Percentiles rank a stretch among this genome's conserved stretches.
These are phyloP conservation scores for Sebastes trivittatus DNA, from an alignment of 2,797 vertebrate genomes.

Conservation along the genomic window DNA sequence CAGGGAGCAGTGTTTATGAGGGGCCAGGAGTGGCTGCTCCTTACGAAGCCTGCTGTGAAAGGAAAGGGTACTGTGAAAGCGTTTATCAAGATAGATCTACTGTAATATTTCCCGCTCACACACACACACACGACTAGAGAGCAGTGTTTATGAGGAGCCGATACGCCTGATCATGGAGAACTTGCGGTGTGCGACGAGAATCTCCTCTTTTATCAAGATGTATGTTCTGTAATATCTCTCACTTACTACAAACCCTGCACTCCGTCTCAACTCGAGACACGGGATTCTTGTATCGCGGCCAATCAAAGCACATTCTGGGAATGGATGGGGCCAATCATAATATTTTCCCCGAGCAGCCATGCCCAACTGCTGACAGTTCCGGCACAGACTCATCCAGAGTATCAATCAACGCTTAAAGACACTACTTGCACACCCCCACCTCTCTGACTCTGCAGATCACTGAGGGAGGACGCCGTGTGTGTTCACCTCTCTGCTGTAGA, in stretches of 20 bases:
- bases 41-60: slow-evolving; percentile 13
- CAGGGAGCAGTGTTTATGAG: slow-evolving; percentile 61
- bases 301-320: slow-evolving; percentile 71
- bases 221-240: slow-evolving; percentile 65
- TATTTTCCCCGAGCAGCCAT: slow-evolving; percentile 51
- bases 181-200: slow-evolving; percentile 40
- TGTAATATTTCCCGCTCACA: slow-evolving; percentile 54
- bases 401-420: slow-evolving; percentile 56
- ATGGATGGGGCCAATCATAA: slow-evolving; percentile 68
- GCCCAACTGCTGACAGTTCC: slow-evolving; percentile 50
- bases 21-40: slow-evolving; percentile 17
- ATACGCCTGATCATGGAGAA: slow-evolving; percentile 29
- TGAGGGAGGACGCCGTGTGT: slow-evolving; percentile 18
- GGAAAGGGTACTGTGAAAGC: slow-evolving; percentile 1
- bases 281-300: slow-evolving; percentile 61
- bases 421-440: not conserved
- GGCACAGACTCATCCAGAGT: slow-evolving; percentile 39
- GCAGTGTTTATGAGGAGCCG: slow-evolving; percentile 39
- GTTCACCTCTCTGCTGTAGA: slow-evolving; percentile 36
- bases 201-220: slow-evolving; percentile 63
- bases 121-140: slow-evolving; percentile 19
- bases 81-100: slow-evolving; percentile 55
- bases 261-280: slow-evolving; percentile 49
- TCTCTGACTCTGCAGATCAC: slow-evolving; percentile 13
- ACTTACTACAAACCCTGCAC: slow-evolving; percentile 62